phyloP scores from a whole-genome alignment of 2,888 invertebrate genomes.

The Oxytorus armatus region DNA sequence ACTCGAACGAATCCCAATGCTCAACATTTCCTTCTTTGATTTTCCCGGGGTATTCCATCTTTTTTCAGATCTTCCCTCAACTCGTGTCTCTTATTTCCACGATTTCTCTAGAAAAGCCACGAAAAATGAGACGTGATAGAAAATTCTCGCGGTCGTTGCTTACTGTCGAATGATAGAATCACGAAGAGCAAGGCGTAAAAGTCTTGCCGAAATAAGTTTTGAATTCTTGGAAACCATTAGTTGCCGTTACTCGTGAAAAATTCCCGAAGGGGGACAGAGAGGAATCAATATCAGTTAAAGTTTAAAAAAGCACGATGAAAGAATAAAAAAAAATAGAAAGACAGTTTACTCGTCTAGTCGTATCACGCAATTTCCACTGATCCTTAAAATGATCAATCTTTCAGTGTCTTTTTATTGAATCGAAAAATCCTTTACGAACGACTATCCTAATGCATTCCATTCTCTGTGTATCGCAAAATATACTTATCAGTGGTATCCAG shows the following conservation, averaged over 20 bases:
- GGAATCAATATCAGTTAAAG: conserved; percentile 20
- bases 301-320: conserved; percentile 15
- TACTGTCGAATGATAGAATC: conserved; percentile 21
- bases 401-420: conserved; percentile 39
- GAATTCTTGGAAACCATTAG: conserved; percentile 14
- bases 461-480: conserved; percentile 7
- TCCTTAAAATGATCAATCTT: conserved; percentile 25
- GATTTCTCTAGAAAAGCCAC: conserved; percentile 34
- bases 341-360: conserved; percentile 26
- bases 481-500: not conserved
- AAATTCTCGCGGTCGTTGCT: conserved; percentile 27
- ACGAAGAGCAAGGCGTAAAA: conserved; percentile 30
- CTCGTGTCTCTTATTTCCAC: conserved; percentile 31
- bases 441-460: no score
- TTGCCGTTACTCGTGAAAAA: conserved; percentile 12
- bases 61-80: conserved; percentile 2
- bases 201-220: conserved; percentile 33
- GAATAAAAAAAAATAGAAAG: conserved; percentile 23
- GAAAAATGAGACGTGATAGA: conserved; percentile 45
- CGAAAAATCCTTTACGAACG: conserved; percentile 10
- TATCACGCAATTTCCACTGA: conserved; percentile 37
- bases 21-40: conserved; percentile 37
- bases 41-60: conserved; percentile 9
- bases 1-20: conserved; percentile 41
- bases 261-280: conserved; percentile 6